These are phyloP conservation scores for Neolamprologus caudopunctatus DNA, from an alignment of 2,113 vertebrate species.

Conservation along the genomic window DNA sequence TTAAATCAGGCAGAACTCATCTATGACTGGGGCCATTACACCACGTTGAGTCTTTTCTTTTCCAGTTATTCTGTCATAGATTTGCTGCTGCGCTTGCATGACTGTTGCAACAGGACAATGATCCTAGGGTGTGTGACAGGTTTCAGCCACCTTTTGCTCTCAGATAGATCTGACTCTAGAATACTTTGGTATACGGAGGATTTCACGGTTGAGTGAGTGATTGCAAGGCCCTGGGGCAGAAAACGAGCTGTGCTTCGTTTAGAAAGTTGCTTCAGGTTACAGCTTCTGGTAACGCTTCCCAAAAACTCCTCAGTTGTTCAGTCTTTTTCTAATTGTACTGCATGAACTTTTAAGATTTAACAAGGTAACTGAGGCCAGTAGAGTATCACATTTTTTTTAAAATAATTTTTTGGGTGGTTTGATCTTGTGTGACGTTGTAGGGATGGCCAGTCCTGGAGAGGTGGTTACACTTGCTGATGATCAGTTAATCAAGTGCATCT, in stretches of 20 bases:
- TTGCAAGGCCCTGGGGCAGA: not conserved
- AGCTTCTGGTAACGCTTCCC: not conserved
- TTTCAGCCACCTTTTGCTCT: not conserved
- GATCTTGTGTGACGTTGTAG: rapidly evolving
- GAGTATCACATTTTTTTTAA: not conserved
- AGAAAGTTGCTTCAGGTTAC: not conserved
- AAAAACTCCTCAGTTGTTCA: not conserved
- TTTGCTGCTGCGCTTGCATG: not conserved
- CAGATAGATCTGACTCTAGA: not conserved
- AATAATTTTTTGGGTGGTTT: not conserved
- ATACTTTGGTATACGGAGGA: not conserved
- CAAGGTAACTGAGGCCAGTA: not conserved
- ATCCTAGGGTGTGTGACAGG: not conserved
- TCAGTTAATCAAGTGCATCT: not conserved
- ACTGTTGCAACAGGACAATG: not conserved
- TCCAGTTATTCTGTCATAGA: not conserved
- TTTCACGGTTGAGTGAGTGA: not conserved
- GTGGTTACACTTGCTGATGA: not conserved
- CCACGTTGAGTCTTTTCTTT: not conserved
- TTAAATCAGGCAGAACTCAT: not conserved
- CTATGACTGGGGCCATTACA: not conserved
- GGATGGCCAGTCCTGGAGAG: not conserved
- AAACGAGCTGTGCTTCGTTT: not conserved
- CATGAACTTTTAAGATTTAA: not conserved
- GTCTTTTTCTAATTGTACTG: not conserved